Base-by-base conservation (phyloP, 2,113 vertebrate species). In the Hydrochoerus hydrochaeris region DNA sequence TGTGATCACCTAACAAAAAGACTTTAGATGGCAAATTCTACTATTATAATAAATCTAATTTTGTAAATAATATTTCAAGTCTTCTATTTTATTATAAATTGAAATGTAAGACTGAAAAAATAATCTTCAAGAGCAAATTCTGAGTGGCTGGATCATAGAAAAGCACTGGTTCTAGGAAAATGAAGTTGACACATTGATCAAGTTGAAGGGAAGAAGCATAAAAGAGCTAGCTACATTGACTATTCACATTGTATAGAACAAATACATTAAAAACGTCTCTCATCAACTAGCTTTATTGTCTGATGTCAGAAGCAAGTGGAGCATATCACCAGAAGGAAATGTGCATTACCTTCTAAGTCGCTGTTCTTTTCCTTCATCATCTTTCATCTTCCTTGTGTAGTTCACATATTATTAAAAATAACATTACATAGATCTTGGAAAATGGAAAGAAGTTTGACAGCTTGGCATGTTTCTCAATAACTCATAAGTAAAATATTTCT, bases 1-100 rank as follows among this genome's bases (percentile, higher is more conserved):
- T 95, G 90, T 46, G 28, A 94, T 95, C 17, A 20, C 93, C 20
- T 54, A n/a, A 94, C 22, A 97, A 90, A 2, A 92, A 82, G 44
- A 14, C 2, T 71, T 75, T 32, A 35, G 3, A 0, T 73, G 16
- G 12, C 17, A 88, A 17, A 46, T 26, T 80, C 38, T 41, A 41
- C 5, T 84, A 20, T 57, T 57, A 69, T 46, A 96, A 95, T 4
- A 96, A 60, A 8, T 67, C 81, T 28, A 85, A 1, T 80, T 30
- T 35, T 58, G 22, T 28, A 4, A 86, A 38, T 90, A 80, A 4
- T 32, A 17, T 14, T 92, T 95, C 78, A 44, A 32, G 91, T 57
- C 20, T 81, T 58, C 10, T 91, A 3, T 71, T 92, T 82, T 58
- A 35, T 77, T 88, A 85, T 86, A 20, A 90, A 75, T 7, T 44